Evolutionary conservation across 2,888 invertebrate species (phyloP).

Genomic region (Ceraclea dissimilis): DNA sequence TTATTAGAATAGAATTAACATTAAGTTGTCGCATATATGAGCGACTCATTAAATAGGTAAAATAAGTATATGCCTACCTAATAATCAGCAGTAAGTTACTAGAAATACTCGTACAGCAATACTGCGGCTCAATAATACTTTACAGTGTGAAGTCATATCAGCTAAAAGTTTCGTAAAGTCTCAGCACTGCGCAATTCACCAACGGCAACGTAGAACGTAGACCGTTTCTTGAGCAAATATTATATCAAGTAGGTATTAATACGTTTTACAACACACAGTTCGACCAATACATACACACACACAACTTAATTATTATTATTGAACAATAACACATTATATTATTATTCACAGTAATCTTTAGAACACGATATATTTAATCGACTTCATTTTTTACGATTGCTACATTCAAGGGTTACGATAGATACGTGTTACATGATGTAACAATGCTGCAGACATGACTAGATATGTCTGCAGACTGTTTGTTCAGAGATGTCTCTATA

Average conservation of each 20-base stretch:
- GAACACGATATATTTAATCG: constrained; percentile 9
- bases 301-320: constrained; percentile 4
- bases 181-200: constrained; percentile 17
- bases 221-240: constrained; percentile 13
- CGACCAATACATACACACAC: constrained; percentile 3
- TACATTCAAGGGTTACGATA: neutral
- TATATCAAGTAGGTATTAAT: neutral
- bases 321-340: constrained; percentile 12
- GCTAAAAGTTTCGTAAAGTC: constrained; percentile 18
- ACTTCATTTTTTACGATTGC: constrained; percentile 2
- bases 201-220: constrained; percentile 1
- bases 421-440: neutral
- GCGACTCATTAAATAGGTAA: too few relatives aligned
- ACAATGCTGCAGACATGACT: neutral
- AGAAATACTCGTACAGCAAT: too few relatives aligned
- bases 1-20: too few relatives aligned
- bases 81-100: too few relatives aligned
- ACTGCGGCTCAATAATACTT: too few relatives aligned
- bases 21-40: too few relatives aligned
- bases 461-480: neutral
- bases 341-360: constrained; percentile 11
- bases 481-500: too few relatives aligned
- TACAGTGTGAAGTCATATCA: too few relatives aligned
- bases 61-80: too few relatives aligned
- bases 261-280: constrained; percentile 14